Conservation (phyloP, 92 coral and sea anemone species). For the Hydrozoanthus gracilis region DNA sequence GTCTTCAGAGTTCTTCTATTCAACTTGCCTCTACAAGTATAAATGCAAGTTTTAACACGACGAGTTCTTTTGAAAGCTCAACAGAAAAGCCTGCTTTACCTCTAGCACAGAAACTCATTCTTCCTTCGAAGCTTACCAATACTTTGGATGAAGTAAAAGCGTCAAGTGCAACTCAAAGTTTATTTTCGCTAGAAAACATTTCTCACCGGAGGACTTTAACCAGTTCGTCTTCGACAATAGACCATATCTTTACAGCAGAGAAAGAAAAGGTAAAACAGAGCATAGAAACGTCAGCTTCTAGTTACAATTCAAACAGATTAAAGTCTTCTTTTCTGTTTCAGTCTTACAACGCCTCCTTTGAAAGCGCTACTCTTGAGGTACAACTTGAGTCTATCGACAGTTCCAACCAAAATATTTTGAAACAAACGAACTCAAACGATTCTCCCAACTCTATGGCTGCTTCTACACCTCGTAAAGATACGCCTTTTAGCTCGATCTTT, state of each 20-base stretch:
- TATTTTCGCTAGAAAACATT: neutral
- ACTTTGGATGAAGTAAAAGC: neutral
- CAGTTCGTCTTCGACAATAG: neutral
- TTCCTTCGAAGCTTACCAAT: slow-evolving; percentile 12
- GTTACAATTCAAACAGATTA: neutral
- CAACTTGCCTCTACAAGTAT: neutral
- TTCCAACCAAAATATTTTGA: neutral
- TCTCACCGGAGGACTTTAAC: neutral
- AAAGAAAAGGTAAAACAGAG: neutral
- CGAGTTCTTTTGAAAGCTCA: neutral
- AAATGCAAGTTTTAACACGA: neutral
- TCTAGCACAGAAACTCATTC: slow-evolving; percentile 1
- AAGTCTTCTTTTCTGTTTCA: slow-evolving; percentile 1
- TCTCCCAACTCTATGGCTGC: neutral
- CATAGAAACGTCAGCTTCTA: neutral
- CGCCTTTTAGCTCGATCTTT: neutral
- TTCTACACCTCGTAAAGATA: neutral
- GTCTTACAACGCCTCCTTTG: neutral
- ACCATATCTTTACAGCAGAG: neutral
- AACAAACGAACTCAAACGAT: neutral
- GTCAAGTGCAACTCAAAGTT: slow-evolving; percentile 16
- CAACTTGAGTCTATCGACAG: neutral
- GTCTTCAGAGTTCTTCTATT: slow-evolving; percentile 2
- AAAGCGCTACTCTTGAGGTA: neutral
- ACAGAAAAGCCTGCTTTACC: neutral